Evolutionary conservation across 2,113 vertebrate species (phyloP).

Genomic region (Lagopus leucura): DNA sequence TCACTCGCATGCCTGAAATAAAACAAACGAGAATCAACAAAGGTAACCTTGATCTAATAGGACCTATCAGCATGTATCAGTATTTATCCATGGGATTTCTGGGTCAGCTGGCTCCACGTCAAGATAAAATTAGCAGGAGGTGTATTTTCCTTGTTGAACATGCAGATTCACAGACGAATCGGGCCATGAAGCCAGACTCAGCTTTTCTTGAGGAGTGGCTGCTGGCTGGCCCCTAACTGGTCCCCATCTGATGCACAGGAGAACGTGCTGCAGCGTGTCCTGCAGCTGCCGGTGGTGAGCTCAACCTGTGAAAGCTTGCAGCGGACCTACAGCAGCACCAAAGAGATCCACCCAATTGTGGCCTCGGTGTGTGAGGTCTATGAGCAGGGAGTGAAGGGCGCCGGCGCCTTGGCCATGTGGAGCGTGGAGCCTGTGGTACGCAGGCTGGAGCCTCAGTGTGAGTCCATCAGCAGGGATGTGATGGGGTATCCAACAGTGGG

Average conservation of each 20-base stretch:
- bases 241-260: slow-evolving; percentile 20
- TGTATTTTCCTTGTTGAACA: background rate
- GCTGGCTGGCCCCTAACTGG: background rate
- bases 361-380: slow-evolving; percentile 77
- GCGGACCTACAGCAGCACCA: slow-evolving; percentile 78
- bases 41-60: background rate
- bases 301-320: slow-evolving; percentile 76
- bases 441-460: slow-evolving; percentile 81
- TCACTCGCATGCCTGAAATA: background rate
- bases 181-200: too few relatives aligned
- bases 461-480: background rate
- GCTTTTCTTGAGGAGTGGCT: background rate
- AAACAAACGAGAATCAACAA: background rate
- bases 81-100: background rate
- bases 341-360: slow-evolving; percentile 79
- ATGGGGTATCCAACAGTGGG: background rate
- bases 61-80: fast-evolving
- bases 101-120: background rate
- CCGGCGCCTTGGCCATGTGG: slow-evolving; percentile 74
- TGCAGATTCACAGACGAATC: too few relatives aligned
- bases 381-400: slow-evolving; percentile 76
- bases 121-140: background rate
- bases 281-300: slow-evolving; percentile 80
- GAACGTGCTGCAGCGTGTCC: slow-evolving; percentile 78
- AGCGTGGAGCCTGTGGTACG: slow-evolving; percentile 80